These are phyloP conservation scores for Leiothrix lutea DNA, from an alignment of 2,113 vertebrate species.

Conservation along the genomic window DNA sequence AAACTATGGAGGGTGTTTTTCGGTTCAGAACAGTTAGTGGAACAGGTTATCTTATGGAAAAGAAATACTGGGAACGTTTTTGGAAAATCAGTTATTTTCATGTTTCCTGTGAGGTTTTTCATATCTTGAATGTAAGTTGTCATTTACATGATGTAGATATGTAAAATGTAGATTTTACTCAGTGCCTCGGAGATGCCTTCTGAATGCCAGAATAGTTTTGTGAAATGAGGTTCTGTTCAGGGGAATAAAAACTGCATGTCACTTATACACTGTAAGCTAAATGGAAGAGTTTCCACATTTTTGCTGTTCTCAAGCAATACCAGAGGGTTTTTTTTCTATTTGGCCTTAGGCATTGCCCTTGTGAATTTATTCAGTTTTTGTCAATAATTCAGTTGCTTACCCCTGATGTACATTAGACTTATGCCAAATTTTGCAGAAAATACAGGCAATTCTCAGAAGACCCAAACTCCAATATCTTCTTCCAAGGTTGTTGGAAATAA, in stretches of 20 bases:
- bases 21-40: not conserved
- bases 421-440: not conserved
- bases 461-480: not conserved
- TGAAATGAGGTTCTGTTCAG: not conserved
- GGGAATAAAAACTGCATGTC: not conserved
- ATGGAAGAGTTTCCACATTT: not conserved
- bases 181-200: not conserved
- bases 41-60: not conserved
- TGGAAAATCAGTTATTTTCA: not conserved
- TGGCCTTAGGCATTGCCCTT: not conserved
- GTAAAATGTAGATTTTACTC: not conserved
- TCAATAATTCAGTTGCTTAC: not conserved
- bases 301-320: not conserved
- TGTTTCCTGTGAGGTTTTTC: not conserved
- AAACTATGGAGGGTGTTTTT: not conserved
- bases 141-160: accelerated
- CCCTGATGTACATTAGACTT: not conserved
- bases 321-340: not conserved
- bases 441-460: accelerated
- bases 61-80: not conserved
- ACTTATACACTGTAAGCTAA: not conserved
- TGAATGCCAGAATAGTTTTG: not conserved
- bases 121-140: not conserved
- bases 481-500: not conserved
- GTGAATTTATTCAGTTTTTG: not conserved